Base-by-base conservation (phyloP, 2,888 invertebrate genomes). In the Lucinisca nassula region DNA sequence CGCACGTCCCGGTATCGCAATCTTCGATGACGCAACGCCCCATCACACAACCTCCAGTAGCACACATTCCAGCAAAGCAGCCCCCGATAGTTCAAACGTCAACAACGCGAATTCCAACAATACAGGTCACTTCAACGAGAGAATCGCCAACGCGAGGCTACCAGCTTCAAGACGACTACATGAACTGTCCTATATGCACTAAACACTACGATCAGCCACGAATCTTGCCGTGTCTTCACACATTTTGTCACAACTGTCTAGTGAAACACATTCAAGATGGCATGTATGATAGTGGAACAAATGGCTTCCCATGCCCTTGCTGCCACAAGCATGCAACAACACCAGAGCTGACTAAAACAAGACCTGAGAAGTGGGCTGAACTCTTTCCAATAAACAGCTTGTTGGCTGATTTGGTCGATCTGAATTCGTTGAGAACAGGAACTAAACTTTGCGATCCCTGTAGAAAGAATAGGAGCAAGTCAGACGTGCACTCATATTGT, bases 391-490 rank as follows among this genome's bases (percentile, higher is more conserved):
- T 90, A 17, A 92, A 92, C 51, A 87, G 85, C 17, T 82, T 92
- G 32, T 82, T 92, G 6, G 79, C 88, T 6, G 92, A 92, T 67
- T 72, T 92, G 3, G 87, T 91, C 3, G 92, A 91, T 51, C 83
- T 92, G 0, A 85, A 92, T 72, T 76, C 89, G 12, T 75, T 92
- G 12, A 90, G 88, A 67, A 84, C 82, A 35, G 92, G 91, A 0
- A 89, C 88, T 14, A 84, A 88, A 51, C 79, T 81, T 8, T 92
- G 92, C 51, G 92, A 92, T 32, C 92, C 92, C 0, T 92, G 92
- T 72, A 85, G 79, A 17, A 84, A 90, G 32, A 92, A 91, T 74
- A 89, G 90, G 24, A 81, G 87, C 1, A 72, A 81, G 17, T 83
- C 92, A 0, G 77, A 67, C 0, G 88, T 92, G 0, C 72, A 82